Evolutionary conservation across 2,113 vertebrate species (phyloP).

Genomic region (Phaethornis superciliosus): DNA sequence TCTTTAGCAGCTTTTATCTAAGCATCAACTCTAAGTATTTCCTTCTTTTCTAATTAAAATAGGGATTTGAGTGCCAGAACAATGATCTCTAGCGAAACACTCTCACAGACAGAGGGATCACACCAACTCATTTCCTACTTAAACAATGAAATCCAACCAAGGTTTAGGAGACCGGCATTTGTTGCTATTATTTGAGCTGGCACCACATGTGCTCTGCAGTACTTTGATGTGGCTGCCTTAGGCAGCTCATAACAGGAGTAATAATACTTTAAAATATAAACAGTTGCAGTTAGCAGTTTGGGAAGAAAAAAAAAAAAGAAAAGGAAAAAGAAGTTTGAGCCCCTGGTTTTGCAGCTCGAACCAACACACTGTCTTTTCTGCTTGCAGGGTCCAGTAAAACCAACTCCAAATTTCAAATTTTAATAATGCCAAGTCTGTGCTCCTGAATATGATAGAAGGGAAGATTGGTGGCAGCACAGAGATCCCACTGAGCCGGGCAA

Average conservation of each 20-base stretch:
- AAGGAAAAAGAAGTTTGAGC: neutral
- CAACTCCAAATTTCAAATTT: neutral
- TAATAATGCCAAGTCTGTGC: neutral
- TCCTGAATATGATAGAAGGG: neutral
- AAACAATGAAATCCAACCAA: slow-evolving; percentile 73
- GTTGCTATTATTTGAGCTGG: slow-evolving; percentile 55
- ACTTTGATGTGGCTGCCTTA: slow-evolving; percentile 76
- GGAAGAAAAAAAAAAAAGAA: neutral
- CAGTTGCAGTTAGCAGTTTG: slow-evolving; percentile 51
- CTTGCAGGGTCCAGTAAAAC: neutral
- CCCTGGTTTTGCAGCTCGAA: neutral
- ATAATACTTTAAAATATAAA: slow-evolving; percentile 70
- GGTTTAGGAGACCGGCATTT: slow-evolving; percentile 48
- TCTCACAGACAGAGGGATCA: slow-evolving; percentile 48
- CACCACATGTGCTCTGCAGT: neutral
- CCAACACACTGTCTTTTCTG: neutral
- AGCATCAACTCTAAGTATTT: slow-evolving; percentile 61
- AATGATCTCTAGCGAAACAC: slow-evolving; percentile 56
- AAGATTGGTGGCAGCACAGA: neutral
- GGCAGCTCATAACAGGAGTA: slow-evolving; percentile 69
- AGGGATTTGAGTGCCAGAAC: slow-evolving; percentile 56
- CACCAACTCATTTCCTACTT: slow-evolving; percentile 70
- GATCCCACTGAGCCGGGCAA: neutral
- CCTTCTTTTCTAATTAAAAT: slow-evolving; percentile 74
- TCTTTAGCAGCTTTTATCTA: slow-evolving; percentile 47